These are phyloP conservation scores for Pseudochirops cupreus DNA, from an alignment of 2,797 vertebrate genomes.

Conservation along the genomic window DNA sequence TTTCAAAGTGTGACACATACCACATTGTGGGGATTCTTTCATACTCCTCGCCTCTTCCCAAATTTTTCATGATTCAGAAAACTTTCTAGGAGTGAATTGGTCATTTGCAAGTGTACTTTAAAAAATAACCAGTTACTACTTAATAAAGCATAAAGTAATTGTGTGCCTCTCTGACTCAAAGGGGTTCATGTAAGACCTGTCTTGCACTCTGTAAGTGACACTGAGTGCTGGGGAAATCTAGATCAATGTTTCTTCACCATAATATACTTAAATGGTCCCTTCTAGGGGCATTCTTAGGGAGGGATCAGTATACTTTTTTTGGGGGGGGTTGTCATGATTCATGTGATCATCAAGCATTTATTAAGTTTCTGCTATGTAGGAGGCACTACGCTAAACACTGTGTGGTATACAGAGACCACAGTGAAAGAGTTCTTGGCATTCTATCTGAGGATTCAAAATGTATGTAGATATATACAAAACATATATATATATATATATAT, in stretches of 20 bases:
- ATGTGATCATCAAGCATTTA: neutral
- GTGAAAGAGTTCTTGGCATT: neutral
- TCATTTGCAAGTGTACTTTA: neutral
- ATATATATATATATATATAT: neutral
- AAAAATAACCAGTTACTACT: neutral
- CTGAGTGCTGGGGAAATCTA: neutral
- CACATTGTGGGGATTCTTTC: slow-evolving; percentile 27
- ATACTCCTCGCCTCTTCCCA: neutral
- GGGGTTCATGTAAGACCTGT: neutral
- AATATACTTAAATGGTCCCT: neutral
- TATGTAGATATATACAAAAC: neutral
- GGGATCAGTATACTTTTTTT: neutral
- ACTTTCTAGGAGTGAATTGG: neutral
- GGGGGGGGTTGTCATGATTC: neutral
- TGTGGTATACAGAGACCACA: neutral
- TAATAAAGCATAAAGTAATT: neutral
- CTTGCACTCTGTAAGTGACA: neutral
- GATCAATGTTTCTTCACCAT: neutral
- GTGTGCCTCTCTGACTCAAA: neutral
- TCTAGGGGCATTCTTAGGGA: neutral
- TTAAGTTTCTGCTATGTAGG: neutral
- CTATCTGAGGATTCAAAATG: neutral
- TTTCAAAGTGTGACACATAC: slow-evolving; percentile 19
- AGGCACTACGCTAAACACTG: neutral
- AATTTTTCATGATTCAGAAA: neutral